Conservation (phyloP, 1,140 invertebrate genomes). For the Rhysida immarginata region DNA sequence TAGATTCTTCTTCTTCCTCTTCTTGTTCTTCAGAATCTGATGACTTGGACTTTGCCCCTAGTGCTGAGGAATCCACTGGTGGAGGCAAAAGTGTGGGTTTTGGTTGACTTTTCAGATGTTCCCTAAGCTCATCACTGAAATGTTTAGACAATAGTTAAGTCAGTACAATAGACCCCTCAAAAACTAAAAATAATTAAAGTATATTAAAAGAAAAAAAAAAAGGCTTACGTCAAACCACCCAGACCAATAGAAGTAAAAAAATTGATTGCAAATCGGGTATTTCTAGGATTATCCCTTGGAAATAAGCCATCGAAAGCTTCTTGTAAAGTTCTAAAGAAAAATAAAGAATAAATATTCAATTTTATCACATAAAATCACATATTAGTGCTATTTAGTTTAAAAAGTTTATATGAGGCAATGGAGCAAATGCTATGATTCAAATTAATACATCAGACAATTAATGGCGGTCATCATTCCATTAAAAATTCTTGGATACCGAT, state of each 20-base stretch:
- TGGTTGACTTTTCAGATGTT: conserved; percentile 70
- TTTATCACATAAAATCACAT: too few species aligned
- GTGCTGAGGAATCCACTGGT: neutral
- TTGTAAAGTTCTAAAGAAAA: conserved; percentile 47
- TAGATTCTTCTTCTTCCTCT: neutral
- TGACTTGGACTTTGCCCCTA: neutral
- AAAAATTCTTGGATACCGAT: too few species aligned
- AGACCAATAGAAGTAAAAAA: conserved; percentile 98
- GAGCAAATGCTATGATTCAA: too few species aligned
- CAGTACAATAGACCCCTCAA: neutral
- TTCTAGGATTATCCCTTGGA: conserved; percentile 86
- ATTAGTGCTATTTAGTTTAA: too few species aligned
- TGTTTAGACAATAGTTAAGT: neutral
- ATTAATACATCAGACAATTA: too few species aligned
- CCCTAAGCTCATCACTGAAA: conserved; percentile 62
- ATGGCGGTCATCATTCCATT: too few species aligned
- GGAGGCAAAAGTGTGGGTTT: conserved; percentile 29
- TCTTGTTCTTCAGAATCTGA: neutral
- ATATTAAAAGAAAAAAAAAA: neutral
- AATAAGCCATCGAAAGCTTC: conserved; percentile 81
- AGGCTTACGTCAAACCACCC: conserved; percentile 71
- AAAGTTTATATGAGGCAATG: too few species aligned
- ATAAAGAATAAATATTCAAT: too few species aligned
- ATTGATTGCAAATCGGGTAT: conserved; percentile 96
- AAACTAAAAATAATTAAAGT: neutral